Percentiles rank a stretch among this genome's conserved stretches.
These are phyloP conservation scores for Ascaphus truei DNA, from an alignment of 2,113 vertebrate genomes.

Conservation along the genomic window DNA sequence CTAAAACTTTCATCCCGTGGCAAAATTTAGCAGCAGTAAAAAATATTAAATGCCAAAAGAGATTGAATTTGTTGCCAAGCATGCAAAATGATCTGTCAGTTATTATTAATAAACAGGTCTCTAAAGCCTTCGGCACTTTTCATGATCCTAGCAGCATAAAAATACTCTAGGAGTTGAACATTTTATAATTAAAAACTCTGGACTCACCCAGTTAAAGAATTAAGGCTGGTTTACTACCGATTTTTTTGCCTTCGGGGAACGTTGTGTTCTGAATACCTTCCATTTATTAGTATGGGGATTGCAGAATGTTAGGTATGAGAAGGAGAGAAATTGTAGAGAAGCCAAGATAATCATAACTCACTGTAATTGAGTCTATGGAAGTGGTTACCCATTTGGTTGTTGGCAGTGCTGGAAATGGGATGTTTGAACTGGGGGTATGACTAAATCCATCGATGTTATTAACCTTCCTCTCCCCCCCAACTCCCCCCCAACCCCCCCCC, in stretches of 20 bases:
- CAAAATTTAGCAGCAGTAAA: constrained; percentile 4
- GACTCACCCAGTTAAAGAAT: constrained; percentile 6
- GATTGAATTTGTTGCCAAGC: constrained; percentile 7
- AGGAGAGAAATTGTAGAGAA: no score
- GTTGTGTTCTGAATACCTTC: neutral
- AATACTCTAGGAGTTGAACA: constrained; percentile 6
- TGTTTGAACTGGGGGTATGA: no score
- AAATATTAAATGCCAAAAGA: constrained; percentile 31
- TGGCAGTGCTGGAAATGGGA: no score
- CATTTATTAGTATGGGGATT: neutral
- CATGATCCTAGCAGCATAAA: constrained; percentile 14
- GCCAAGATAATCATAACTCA: no score
- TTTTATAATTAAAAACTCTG: constrained; percentile 26
- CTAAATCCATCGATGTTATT: no score
- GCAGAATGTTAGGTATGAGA: neutral
- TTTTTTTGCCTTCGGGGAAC: neutral
- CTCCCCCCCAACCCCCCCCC: no score
- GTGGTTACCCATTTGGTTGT: no score
- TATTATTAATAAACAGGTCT: constrained; percentile 28
- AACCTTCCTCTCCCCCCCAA: no score
- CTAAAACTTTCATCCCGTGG: constrained; percentile 9
- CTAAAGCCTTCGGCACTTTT: constrained; percentile 13
- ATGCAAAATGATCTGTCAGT: constrained; percentile 25
- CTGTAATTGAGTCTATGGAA: no score
- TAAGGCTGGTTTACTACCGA: constrained; percentile 5